Conservation (phyloP, 2,888 invertebrate species). For the Liposcelis brunnea region DNA sequence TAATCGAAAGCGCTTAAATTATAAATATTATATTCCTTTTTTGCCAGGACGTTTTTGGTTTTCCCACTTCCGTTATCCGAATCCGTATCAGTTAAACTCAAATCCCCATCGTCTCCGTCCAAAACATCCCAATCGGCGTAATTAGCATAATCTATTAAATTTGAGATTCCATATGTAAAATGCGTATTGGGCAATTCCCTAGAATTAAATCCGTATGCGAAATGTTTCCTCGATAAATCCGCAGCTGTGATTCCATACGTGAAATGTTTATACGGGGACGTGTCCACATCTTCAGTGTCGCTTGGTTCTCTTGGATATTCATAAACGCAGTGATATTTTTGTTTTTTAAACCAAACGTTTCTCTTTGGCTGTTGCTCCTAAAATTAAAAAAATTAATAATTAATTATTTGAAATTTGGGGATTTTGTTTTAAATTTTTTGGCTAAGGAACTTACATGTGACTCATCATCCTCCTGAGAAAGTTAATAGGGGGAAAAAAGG, state of each 20-base stretch:
- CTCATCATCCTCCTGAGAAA: not conserved
- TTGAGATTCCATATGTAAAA: not conserved
- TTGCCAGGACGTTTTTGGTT: not conserved
- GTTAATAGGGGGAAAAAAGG: not conserved
- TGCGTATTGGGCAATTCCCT: not conserved
- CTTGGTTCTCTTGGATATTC: slow-evolving; percentile 60
- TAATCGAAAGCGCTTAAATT: slow-evolving; percentile 11
- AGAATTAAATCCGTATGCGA: not conserved
- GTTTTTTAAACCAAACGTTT: slow-evolving; percentile 64
- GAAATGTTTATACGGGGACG: not conserved
- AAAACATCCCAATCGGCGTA: slow-evolving; percentile 17
- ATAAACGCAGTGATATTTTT: slow-evolving; percentile 68
- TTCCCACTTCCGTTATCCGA: slow-evolving; percentile 13
- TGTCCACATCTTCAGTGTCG: slow-evolving; percentile 24
- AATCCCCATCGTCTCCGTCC: slow-evolving; percentile 13
- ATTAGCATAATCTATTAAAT: not conserved
- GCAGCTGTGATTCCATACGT: slow-evolving; percentile 7
- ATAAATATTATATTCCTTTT: slow-evolving; percentile 15
- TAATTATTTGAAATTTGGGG: not conserved
- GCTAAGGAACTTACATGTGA: no score
- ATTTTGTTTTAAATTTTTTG: no score
- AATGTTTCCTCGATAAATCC: slow-evolving; percentile 10
- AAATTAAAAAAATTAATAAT: slow-evolving; percentile 12
- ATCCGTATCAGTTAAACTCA: slow-evolving; percentile 7
- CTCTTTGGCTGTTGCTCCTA: slow-evolving; percentile 36